Evolutionary conservation across 1,140 invertebrate species (phyloP), one percentile per base, ranked within the genome.

Genomic region (Cylas formicarius): DNA sequence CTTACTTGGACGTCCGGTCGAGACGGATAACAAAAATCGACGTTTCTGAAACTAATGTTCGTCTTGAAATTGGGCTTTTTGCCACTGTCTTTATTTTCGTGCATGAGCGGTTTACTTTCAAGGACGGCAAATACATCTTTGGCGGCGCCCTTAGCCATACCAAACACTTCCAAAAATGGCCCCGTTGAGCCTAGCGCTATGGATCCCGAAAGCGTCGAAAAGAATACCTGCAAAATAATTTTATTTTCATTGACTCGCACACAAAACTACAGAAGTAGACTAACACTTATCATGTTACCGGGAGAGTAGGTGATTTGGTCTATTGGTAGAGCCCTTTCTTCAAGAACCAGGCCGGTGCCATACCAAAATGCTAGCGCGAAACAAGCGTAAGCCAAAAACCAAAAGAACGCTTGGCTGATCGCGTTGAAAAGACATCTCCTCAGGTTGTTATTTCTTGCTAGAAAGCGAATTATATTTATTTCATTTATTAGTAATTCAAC

Each of bases 361-460:
- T 84, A 90, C 82, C 84, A 92, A 62, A 90, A 90, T 0, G 84
- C 81, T 6, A 90, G 57, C 9, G 81, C 77, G 57, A 88, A 90
- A 0, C 79, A 74, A 5, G 69, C 68, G 60, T 84, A 91, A 36
- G 87, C 80, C 39, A 84, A 77, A 53, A 90, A 76, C 72, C 82
- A 86, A 3, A 88, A 66, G 48, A 77, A 64, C 6, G 79, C 80
- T 39, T 83, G 70, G 1, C 82, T 80, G n/a, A 83, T 35, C 1
- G 81, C 83, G 9, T 76, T 75, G 51, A 80, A 77, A 19, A 86
- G 63, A 26, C 78, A 77, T 66, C 82, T 74, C 60, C 76, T 80
- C 4, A 83, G 77, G 38, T 83, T 84, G 27, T 81, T 74, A 7
- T 69, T 68, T 50, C 73, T 74, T 9, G 82, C 80, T 18, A 68